phyloP scores from a whole-genome alignment of 2,888 invertebrate genomes.

The Teleogryllus oceanicus region DNA sequence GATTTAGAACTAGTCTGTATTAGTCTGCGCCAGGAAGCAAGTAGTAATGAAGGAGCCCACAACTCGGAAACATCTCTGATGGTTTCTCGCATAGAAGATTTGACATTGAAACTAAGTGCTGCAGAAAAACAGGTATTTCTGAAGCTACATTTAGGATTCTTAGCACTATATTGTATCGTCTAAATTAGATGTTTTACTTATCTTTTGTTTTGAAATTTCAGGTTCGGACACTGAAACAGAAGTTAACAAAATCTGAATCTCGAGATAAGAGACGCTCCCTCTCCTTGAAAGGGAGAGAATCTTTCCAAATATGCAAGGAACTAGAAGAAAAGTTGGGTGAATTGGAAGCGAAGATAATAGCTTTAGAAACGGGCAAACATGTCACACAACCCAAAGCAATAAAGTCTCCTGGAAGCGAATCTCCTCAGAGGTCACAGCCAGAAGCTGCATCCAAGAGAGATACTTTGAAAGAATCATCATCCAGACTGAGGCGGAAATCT shows the following conservation, averaged over 20 bases:
- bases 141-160: neutral
- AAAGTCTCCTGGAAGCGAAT: conserved; percentile 43
- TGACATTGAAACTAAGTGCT: conserved; percentile 74
- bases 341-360: conserved; percentile 71
- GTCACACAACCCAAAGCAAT: conserved; percentile 40
- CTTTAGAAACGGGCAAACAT: conserved; percentile 55
- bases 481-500: conserved; percentile 66
- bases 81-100: conserved; percentile 77
- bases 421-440: conserved; percentile 41
- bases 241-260: conserved; percentile 71
- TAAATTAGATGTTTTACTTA: neutral
- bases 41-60: conserved; percentile 56
- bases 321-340: conserved; percentile 81
- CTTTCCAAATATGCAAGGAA: conserved; percentile 75
- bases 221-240: conserved; percentile 68
- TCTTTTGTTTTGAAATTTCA: conserved; percentile 34
- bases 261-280: conserved; percentile 75
- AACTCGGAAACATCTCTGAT: conserved; percentile 71
- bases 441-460: conserved; percentile 45
- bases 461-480: conserved; percentile 54
- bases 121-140: conserved; percentile 71
- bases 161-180: neutral
- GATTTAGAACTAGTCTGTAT: conserved; percentile 75
- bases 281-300: conserved; percentile 78
- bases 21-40: conserved; percentile 69